These are phyloP conservation scores for Protaetia brevitarsis DNA, from an alignment of 1,140 invertebrate species.

Conservation along the genomic window DNA sequence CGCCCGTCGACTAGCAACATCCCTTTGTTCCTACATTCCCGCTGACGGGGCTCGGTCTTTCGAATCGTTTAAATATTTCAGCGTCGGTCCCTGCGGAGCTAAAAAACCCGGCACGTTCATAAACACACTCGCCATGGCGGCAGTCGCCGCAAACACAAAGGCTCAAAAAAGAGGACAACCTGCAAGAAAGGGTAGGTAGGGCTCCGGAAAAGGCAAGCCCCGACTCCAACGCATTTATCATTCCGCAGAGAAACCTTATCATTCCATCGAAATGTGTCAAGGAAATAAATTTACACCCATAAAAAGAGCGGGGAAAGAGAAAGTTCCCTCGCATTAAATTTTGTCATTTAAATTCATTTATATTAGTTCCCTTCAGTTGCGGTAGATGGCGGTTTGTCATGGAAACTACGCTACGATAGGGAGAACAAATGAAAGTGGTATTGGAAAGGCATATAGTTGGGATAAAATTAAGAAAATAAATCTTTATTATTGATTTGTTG, in stretches of 20 bases:
- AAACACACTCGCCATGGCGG: not conserved
- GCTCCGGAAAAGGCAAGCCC: not conserved
- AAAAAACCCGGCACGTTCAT: not conserved
- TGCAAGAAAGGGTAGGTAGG: not conserved
- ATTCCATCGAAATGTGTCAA: conserved; percentile 1
- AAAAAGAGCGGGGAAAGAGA: not conserved
- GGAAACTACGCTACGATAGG: too few relatives aligned
- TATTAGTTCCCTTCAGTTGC: not conserved
- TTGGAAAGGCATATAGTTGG: too few relatives aligned
- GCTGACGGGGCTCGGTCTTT: not conserved
- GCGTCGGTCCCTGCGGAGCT: not conserved
- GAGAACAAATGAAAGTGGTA: too few relatives aligned
- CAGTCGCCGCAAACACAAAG: not conserved
- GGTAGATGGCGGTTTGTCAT: not conserved
- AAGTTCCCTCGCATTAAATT: not conserved
- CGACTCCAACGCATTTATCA: not conserved
- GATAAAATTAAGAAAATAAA: too few relatives aligned
- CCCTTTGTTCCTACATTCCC: not conserved
- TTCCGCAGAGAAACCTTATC: not conserved
- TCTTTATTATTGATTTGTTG: too few relatives aligned
- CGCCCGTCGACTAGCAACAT: not conserved
- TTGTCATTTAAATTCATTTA: conserved; percentile 9
- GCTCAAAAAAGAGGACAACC: not conserved
- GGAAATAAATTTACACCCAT: conserved; percentile 2
- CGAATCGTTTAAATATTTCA: conserved; percentile 4